phyloP scores from a whole-genome alignment of 1,140 invertebrate species.

The Drosophila arawakana region DNA sequence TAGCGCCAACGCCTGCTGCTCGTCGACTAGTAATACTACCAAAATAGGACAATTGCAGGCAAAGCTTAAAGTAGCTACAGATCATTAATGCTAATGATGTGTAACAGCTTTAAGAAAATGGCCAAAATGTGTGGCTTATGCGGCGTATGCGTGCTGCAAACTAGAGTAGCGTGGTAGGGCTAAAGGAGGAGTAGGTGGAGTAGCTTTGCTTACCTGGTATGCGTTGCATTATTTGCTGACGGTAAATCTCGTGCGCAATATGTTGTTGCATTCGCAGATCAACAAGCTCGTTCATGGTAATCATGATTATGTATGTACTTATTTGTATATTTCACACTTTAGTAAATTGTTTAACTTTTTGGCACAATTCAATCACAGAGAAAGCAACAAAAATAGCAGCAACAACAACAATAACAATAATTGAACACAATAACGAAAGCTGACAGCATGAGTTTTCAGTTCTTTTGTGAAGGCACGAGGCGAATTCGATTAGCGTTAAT shows the following conservation, averaged over 20 bases:
- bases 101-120: slow-evolving; percentile 58
- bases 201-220: slow-evolving; percentile 78
- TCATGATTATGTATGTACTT: slow-evolving; percentile 55
- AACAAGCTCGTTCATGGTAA: slow-evolving; percentile 83
- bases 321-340: slow-evolving; percentile 60
- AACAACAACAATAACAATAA: slow-evolving; percentile 22
- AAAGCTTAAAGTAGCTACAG: slow-evolving; percentile 37
- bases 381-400: slow-evolving; percentile 18
- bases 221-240: slow-evolving; percentile 84
- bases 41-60: slow-evolving; percentile 25
- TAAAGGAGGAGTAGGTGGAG: too few relatives aligned
- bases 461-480: slow-evolving; percentile 60
- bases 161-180: too few relatives aligned
- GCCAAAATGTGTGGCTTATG: slow-evolving; percentile 12
- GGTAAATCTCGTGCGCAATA: slow-evolving; percentile 83
- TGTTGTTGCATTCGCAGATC: slow-evolving; percentile 84
- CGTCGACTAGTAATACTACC: slow-evolving; percentile 2
- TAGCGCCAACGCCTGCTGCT: slow-evolving; percentile 34
- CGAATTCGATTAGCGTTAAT: slow-evolving; percentile 73
- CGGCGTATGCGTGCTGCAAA: slow-evolving; percentile 44
- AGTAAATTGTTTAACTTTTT: slow-evolving; percentile 55
- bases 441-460: slow-evolving; percentile 51
- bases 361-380: slow-evolving; percentile 64
- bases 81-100: slow-evolving; percentile 70
- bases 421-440: slow-evolving; percentile 22